phyloP scores from a whole-genome alignment of 2,797 vertebrate species.

The Balearica regulorum region DNA sequence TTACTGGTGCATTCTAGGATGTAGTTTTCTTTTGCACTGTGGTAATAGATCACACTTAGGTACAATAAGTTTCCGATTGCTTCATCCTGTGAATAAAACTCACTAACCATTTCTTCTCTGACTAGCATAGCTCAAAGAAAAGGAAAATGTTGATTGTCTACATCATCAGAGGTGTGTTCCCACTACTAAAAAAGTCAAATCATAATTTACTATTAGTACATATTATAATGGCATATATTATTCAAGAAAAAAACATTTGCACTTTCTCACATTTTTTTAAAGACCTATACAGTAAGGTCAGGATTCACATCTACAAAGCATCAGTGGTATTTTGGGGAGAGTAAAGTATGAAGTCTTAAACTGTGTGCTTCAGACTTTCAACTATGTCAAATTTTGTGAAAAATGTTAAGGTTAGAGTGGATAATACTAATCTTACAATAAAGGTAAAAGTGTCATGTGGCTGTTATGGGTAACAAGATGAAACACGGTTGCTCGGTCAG shows the following conservation, averaged over 20 bases:
- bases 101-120: neutral
- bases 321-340: neutral
- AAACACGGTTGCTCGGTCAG: neutral
- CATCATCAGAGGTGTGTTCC: neutral
- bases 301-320: neutral
- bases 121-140: slow-evolving; percentile 20
- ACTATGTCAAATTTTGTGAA: neutral
- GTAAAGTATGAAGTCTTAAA: neutral
- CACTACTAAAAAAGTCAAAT: neutral
- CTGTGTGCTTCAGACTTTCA: neutral
- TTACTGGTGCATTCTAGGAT: neutral
- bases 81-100: slow-evolving; percentile 18
- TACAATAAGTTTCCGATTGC: neutral
- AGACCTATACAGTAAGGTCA: neutral
- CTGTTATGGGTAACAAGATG: neutral
- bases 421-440: neutral
- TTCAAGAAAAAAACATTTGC: neutral
- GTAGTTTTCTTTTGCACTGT: neutral
- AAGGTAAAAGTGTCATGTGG: neutral
- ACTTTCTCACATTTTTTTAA: neutral
- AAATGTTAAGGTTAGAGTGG: neutral
- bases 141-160: neutral
- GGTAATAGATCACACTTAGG: neutral
- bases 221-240: neutral
- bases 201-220: neutral